phyloP scores from a whole-genome alignment of 2,113 vertebrate species.

The Chloroceryle aenea region DNA sequence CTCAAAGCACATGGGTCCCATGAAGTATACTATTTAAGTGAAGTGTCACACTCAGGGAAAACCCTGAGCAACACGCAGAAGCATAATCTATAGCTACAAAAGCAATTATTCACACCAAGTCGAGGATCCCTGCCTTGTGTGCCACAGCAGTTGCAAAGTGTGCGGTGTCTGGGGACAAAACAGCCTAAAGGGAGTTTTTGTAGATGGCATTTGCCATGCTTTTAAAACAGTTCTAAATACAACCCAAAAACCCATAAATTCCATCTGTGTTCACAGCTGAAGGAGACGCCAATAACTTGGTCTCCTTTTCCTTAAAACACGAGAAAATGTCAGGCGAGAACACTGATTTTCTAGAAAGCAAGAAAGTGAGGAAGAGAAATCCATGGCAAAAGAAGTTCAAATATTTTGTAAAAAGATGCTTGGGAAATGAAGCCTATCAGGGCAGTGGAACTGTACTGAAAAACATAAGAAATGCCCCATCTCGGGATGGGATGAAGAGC shows the following conservation, averaged over 20 bases:
- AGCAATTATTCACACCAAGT: not conserved
- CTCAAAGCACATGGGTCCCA: not conserved
- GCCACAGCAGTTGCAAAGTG: fast-evolving
- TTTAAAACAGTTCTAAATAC: conserved; percentile 46
- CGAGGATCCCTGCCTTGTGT: not conserved
- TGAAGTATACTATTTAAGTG: not conserved
- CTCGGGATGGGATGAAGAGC: not conserved
- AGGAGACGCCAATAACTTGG: not conserved
- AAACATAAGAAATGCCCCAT: not conserved
- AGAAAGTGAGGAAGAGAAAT: not conserved
- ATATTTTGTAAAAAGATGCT: not conserved
- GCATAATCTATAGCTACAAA: not conserved
- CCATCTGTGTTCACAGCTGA: conserved; percentile 38
- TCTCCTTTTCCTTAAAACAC: not conserved
- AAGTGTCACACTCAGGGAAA: not conserved
- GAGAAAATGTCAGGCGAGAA: conserved; percentile 14
- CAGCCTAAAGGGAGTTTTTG: not conserved
- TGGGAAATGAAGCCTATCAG: not conserved
- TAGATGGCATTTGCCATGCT: conserved; percentile 17
- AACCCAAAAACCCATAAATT: conserved; percentile 11
- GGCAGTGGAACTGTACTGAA: not conserved
- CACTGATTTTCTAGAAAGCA: conserved; percentile 14
- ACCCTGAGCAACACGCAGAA: not conserved
- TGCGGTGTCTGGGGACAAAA: not conserved
- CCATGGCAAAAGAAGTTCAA: not conserved